Evolutionary conservation across 2,113 vertebrate genomes (phyloP), one percentile per base, ranked within the genome.

Genomic region (Crotalus helleri): DNA sequence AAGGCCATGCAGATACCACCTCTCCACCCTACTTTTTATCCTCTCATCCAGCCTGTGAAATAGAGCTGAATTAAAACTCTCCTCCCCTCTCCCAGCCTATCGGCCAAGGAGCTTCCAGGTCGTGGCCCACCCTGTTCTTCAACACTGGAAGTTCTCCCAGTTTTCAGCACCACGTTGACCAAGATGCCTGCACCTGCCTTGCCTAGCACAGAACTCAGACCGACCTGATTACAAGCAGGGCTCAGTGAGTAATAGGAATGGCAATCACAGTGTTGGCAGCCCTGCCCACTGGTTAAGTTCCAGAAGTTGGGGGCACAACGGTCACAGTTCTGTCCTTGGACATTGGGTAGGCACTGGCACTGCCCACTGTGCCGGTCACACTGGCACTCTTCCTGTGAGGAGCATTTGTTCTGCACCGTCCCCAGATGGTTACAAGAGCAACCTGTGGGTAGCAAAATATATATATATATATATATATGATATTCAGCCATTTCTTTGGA

Each of bases 381-480:
- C 69, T 98, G 97, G 87, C 99, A 99, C 39, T 96, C 98, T 2
- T 98, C 98, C 46, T 97, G 97, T 1, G 98, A 97, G 1, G 97
- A 95, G 29, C 99, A 99, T 94, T 98, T 98, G 92, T 97, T 98
- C 58, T 94, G 94, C 0, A 98, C 97, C 0, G 99, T 99, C 55
- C 99, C 99, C 97, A 99, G 94, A 13, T 95, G 96, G 90, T 99
- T 99, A 95, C 99, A 99, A 17, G 97, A 98, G 59, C 99, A 99
- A 94, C 98, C 99, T 99, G 96, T 86, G 92, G 85, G 74, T 87
- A 46, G 9, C 92, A 81, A 92, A 57, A 91, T 10, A 55, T 46
- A 46, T 46, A 46, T 46, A 46, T 46, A 46, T 46, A 46, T 46
- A 92, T 5, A n/a, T n/a, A 55, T 61, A 24, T 23, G 2, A 55